Evolutionary conservation across 2,888 invertebrate species (phyloP).

Genomic region (Lissocephala sabroskyi): DNA sequence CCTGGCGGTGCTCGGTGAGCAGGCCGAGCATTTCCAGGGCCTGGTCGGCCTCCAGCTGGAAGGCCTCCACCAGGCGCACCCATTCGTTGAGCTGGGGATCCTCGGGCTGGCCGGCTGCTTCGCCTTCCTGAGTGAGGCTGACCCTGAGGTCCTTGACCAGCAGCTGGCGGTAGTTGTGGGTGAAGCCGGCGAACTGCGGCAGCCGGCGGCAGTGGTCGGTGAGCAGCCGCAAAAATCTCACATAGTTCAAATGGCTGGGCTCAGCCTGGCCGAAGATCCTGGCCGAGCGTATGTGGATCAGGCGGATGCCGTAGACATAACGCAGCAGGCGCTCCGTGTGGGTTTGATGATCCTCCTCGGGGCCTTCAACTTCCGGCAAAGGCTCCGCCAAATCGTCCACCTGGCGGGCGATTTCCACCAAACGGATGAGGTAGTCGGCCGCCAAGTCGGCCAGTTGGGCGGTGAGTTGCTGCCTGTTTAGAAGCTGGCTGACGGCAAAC

Average conservation of each 20-base stretch:
- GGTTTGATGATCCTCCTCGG: constrained; percentile 21
- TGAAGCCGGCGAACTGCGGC: constrained; percentile 43
- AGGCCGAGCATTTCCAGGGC: constrained; percentile 58
- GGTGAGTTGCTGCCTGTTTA: constrained; percentile 35
- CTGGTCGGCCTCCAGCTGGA: constrained; percentile 53
- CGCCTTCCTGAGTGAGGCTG: constrained; percentile 20
- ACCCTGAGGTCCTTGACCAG: constrained; percentile 63
- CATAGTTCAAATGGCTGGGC: constrained; percentile 48
- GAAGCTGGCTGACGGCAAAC: constrained; percentile 51
- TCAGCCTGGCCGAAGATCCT: constrained; percentile 48
- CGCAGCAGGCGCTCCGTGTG: constrained; percentile 54
- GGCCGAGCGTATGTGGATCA: constrained; percentile 51
- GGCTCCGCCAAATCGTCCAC: constrained; percentile 21
- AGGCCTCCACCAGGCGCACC: constrained; percentile 56
- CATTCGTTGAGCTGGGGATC: constrained; percentile 44
- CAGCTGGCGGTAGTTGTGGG: constrained; percentile 62
- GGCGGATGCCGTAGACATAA: constrained; percentile 66
- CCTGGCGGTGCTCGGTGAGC: constrained; percentile 67
- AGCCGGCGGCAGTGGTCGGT: constrained; percentile 50
- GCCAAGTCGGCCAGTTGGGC: constrained; percentile 45
- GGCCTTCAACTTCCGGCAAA: constrained; percentile 2
- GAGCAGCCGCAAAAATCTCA: constrained; percentile 54
- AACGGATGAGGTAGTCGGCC: constrained; percentile 51
- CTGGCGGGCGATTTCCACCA: constrained; percentile 38
- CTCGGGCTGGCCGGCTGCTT: constrained; percentile 13